Conservation (phyloP, 2,888 invertebrate species). For the Drosophila atripex region DNA sequence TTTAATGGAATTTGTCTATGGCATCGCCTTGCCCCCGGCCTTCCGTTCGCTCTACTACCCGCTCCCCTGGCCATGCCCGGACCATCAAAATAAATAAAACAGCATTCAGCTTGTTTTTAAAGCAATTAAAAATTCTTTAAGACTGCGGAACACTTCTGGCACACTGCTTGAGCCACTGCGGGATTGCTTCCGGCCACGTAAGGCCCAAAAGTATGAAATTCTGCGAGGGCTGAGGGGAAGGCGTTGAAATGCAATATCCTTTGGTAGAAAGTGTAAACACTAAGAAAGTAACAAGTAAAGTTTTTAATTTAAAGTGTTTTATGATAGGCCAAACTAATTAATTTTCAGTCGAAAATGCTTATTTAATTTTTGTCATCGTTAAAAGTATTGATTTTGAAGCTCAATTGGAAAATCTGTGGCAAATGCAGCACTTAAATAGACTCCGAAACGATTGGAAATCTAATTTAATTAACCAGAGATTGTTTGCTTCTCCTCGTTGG, state of each 20-base stretch:
- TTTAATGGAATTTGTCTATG: conserved; percentile 80
- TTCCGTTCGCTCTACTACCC: conserved; percentile 1
- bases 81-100: conserved; percentile 76
- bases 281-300: conserved; percentile 56
- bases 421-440: conserved; percentile 53
- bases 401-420: neutral
- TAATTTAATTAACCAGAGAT: conserved; percentile 62
- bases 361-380: neutral
- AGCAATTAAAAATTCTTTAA: conserved; percentile 79
- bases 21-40: conserved; percentile 56
- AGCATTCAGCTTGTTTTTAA: conserved; percentile 80
- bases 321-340: neutral
- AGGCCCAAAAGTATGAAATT: conserved; percentile 32
- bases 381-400: neutral
- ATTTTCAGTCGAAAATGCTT: neutral
- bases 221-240: neutral
- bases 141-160: conserved; percentile 45
- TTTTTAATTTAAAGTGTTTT: conserved; percentile 52
- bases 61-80: conserved; percentile 10
- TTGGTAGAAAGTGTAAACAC: conserved; percentile 55
- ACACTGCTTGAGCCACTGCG: conserved; percentile 31
- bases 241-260: conserved; percentile 23
- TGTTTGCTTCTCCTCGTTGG: conserved; percentile 21
- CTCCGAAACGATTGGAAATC: conserved; percentile 59
- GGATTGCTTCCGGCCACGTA: conserved; percentile 39